A percentile compares a stretch with the other conserved stretches of the same genome.
These are phyloP conservation scores for Tenthredo notha DNA, from an alignment of 2,888 invertebrate species.

Conservation along the genomic window DNA sequence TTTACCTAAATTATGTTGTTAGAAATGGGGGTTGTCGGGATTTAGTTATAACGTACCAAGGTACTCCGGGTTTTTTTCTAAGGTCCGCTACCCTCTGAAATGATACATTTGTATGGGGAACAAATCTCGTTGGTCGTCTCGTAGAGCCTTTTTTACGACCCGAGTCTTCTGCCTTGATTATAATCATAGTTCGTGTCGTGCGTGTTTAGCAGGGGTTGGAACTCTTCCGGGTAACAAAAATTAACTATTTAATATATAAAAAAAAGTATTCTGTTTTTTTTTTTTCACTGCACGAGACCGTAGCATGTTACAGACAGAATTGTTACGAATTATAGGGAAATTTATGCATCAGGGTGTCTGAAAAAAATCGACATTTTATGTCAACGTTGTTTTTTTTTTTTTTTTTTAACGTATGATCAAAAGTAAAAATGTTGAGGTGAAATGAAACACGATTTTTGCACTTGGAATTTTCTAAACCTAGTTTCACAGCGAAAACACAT, in stretches of 20 bases:
- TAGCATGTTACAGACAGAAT: not conserved
- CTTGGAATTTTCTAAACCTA: too few relatives aligned
- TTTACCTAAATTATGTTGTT: slow-evolving; percentile 24
- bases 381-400: too few relatives aligned
- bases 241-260: not conserved
- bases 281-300: not conserved
- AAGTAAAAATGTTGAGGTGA: too few relatives aligned
- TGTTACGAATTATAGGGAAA: not conserved
- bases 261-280: not conserved
- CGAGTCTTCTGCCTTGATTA: slow-evolving; percentile 12
- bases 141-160: not conserved
- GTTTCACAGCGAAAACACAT: too few relatives aligned
- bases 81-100: not conserved
- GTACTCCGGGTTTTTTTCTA: not conserved
- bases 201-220: not conserved
- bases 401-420: too few relatives aligned
- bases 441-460: too few relatives aligned
- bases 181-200: slow-evolving; percentile 31
- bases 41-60: slow-evolving; percentile 1
- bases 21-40: not conserved
- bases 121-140: not conserved
- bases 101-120: slow-evolving; percentile 14
- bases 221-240: not conserved
- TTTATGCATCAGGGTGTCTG: not conserved
- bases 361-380: not conserved